A percentile compares a stretch with the other conserved stretches of the same genome.
Evolutionary conservation across 1,140 invertebrate species (phyloP).

Genomic region (Microplitis demolitor): DNA sequence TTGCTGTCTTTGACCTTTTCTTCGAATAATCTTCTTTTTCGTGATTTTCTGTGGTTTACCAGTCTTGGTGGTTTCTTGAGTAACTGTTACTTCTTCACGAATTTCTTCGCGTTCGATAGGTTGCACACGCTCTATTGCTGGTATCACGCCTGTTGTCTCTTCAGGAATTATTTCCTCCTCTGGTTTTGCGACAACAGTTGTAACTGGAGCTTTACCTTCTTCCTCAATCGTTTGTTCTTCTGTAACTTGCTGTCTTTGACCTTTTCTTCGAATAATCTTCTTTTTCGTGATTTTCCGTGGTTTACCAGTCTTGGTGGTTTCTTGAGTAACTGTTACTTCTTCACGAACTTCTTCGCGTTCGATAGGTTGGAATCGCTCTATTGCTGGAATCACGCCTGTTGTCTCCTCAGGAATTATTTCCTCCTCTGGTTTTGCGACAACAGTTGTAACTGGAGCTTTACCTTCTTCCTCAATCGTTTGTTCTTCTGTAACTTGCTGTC

Average conservation of each 20-base stretch:
- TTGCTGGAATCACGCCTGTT: no score
- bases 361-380: no score
- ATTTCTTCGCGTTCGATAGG: slow-evolving; percentile 8
- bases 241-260: slow-evolving; percentile 54
- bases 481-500: slow-evolving; percentile 47
- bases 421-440: slow-evolving; percentile 14
- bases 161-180: slow-evolving; percentile 33
- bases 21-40: slow-evolving; percentile 36
- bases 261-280: slow-evolving; percentile 40
- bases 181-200: slow-evolving; percentile 37
- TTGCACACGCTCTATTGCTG: slow-evolving; percentile 5
- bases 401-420: no score
- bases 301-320: no score
- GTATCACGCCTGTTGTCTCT: slow-evolving; percentile 4
- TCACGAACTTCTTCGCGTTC: no score
- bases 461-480: slow-evolving; percentile 53
- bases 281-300: slow-evolving; percentile 18
- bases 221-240: no score
- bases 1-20: slow-evolving; percentile 37
- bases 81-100: slow-evolving; percentile 18
- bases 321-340: no score
- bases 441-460: neutral
- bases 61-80: neutral
- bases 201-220: slow-evolving; percentile 35
- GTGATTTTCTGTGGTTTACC: slow-evolving; percentile 28